Percentiles rank a stretch among this genome's conserved stretches.
Conservation (phyloP, 2,113 vertebrate species). For the Candoia aspera region DNA sequence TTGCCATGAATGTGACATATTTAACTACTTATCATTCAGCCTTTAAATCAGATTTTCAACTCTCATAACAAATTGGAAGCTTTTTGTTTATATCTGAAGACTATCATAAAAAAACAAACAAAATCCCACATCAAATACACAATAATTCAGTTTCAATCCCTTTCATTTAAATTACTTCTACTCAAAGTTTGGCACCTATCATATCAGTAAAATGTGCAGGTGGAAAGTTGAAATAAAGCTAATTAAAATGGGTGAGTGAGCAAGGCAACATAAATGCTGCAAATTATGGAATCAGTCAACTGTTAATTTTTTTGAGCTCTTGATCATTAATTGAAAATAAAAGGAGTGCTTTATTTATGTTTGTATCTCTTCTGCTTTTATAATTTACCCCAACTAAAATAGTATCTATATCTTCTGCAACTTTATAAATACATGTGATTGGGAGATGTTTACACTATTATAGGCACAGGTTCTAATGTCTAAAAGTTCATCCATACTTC, state of each 20-base stretch:
- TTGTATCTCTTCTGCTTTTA: background rate
- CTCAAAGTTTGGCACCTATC: constrained; percentile 37
- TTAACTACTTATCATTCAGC: constrained; percentile 9
- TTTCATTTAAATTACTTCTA: constrained; percentile 35
- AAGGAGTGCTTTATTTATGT: constrained; percentile 21
- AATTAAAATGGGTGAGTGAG: constrained; percentile 53
- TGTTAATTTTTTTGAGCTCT: constrained; percentile 14
- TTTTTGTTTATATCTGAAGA: constrained; percentile 35
- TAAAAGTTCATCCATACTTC: background rate
- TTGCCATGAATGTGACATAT: background rate
- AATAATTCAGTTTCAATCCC: constrained; percentile 22
- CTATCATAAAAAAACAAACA: constrained; percentile 25
- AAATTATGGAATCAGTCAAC: constrained; percentile 37
- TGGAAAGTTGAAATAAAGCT: constrained; percentile 53
- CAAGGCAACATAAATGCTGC: constrained; percentile 37
- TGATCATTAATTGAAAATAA: background rate
- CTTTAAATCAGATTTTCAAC: constrained; percentile 15
- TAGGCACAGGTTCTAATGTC: background rate
- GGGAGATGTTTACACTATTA: constrained; percentile 1
- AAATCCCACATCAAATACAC: background rate
- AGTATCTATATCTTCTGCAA: constrained; percentile 20
- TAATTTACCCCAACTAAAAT: background rate
- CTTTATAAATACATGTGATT: constrained; percentile 15
- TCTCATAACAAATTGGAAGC: background rate
- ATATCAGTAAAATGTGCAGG: constrained; percentile 60